A percentile compares a stretch with the other conserved stretches of the same genome.
These are phyloP conservation scores for Tineola bisselliella DNA, from an alignment of 2,888 invertebrate species.

Conservation along the genomic window DNA sequence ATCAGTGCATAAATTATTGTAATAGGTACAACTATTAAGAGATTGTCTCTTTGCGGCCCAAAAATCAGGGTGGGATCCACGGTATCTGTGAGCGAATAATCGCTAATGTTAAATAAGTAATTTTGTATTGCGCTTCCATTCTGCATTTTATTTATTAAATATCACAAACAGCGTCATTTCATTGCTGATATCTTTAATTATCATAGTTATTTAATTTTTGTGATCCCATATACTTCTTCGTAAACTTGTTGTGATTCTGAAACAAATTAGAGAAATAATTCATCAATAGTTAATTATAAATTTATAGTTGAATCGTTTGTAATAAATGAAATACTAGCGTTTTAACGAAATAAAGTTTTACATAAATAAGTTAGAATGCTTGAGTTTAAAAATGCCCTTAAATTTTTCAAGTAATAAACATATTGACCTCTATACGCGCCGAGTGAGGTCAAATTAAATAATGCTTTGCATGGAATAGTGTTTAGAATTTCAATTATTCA, in stretches of 20 bases:
- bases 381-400: too few relatives aligned
- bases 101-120: not conserved
- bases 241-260: not conserved
- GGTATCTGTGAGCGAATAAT: slow-evolving; percentile 16
- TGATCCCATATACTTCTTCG: not conserved
- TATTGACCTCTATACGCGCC: too few relatives aligned
- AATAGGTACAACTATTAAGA: slow-evolving; percentile 75
- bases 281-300: too few relatives aligned
- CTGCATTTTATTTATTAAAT: slow-evolving; percentile 10
- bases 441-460: too few relatives aligned
- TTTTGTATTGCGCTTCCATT: not conserved
- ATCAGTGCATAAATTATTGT: slow-evolving; percentile 81
- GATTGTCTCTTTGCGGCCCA: slow-evolving; percentile 62
- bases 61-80: slow-evolving; percentile 42
- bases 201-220: not conserved
- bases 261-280: too few relatives aligned
- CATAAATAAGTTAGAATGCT: too few relatives aligned
- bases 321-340: too few relatives aligned
- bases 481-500: too few relatives aligned
- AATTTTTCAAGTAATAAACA: too few relatives aligned
- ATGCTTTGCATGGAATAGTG: too few relatives aligned
- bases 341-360: too few relatives aligned
- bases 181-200: not conserved
- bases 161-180: not conserved
- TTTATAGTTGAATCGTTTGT: too few relatives aligned